Percentiles rank a stretch among this genome's conserved stretches.
phyloP scores from a whole-genome alignment of 2,888 invertebrate species.

The Penaeus monodon region DNA sequence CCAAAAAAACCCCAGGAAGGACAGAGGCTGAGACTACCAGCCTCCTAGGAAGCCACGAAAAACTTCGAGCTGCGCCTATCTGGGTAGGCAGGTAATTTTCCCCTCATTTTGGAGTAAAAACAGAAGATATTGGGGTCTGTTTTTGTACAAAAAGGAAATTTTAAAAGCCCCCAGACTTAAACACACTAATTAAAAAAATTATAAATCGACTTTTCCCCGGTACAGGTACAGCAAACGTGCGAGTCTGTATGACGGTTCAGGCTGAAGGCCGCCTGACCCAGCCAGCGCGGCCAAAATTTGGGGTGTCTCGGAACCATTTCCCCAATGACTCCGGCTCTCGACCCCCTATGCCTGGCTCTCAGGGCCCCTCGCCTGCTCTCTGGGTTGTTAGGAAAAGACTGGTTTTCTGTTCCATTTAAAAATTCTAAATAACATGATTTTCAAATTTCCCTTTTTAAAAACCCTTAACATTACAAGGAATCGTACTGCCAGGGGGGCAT shows the following conservation, averaged over 20 bases:
- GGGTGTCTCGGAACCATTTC: conserved; percentile 66
- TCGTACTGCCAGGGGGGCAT: conserved; percentile 16
- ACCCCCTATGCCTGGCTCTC: conserved; percentile 85
- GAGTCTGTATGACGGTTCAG: conserved; percentile 57
- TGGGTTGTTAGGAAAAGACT: conserved; percentile 35
- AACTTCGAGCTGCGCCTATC: conserved; percentile 50
- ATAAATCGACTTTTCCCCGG: conserved; percentile 10
- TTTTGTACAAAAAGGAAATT: no score
- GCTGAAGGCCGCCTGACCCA: conserved; percentile 50
- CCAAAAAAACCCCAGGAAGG: conserved; percentile 38
- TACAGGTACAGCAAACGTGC: conserved; percentile 63
- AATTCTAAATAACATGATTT: neutral
- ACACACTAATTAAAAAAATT: neutral
- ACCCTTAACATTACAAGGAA: neutral
- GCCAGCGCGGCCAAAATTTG: conserved; percentile 33
- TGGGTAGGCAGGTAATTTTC: conserved; percentile 61
- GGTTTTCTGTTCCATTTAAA: neutral
- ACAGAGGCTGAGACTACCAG: conserved; percentile 40
- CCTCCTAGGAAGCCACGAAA: conserved; percentile 23
- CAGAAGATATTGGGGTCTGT: neutral
- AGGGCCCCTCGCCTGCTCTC: conserved; percentile 72
- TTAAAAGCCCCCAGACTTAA: no score
- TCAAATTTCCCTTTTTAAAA: neutral
- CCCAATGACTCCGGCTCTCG: conserved; percentile 88
- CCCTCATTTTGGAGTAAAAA: neutral